Base-by-base conservation (phyloP, 2,797 vertebrate genomes). In the Sebastes elongatus region DNA sequence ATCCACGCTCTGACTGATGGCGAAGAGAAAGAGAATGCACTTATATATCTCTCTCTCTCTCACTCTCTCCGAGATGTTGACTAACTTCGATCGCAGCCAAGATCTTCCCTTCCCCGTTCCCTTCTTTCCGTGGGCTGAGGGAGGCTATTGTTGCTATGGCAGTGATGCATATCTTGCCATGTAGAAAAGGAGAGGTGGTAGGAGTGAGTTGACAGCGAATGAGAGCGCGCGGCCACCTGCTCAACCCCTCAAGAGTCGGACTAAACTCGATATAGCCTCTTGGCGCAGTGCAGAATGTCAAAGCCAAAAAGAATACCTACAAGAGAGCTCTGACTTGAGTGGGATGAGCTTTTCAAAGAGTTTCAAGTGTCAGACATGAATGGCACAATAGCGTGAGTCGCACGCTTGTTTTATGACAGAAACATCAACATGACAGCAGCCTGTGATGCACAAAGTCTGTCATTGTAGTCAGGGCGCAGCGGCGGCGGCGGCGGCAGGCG, bases 91-190 rank as follows among this genome's bases (percentile, higher is more conserved):
- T 74, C 60, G 28, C 66, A 73, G 89, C 86, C 82, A 33, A 82
- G 70, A 76, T 88, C 83, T 80, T 83, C 55, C 71, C 60, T 38
- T 81, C 67, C 60, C 23, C 20, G n/a, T 27, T 18, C 68, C 63
- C 65, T 20, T 61, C 28, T 77, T 38, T 66, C 81, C n/a, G 78
- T 88, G 75, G 90, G 89, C 82, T 71, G 87, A 82, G 69, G 74
- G 71, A 87, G 83, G 68, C 52, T 65, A 84, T 82, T 84, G 92
- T 93, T 93, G 91, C 92, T 69, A 89, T 92, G 91, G 90, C 80
- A 84, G 71, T 84, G 89, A 92, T 88, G 88, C 88, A 85, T 71
- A 88, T 87, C 87, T 86, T 4, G 55, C 68, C 77, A 35, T 80
- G 86, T 71, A 83, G 82, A 83, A 85, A 88, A 7, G 62, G 76